Evolutionary conservation across 2,797 vertebrate genomes (phyloP).

Genomic region (Epinephelus coioides): DNA sequence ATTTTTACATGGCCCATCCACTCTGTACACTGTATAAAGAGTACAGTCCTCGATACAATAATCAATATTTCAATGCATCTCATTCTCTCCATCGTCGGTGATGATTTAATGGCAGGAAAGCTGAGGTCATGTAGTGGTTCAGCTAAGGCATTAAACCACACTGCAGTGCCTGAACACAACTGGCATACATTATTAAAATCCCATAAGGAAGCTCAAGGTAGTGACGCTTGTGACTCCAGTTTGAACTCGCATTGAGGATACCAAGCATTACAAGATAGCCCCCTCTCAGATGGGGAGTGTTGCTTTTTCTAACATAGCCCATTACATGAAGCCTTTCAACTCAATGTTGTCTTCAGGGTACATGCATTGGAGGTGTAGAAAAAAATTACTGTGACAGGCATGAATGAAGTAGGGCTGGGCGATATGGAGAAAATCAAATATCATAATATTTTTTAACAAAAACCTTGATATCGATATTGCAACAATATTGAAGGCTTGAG

Average conservation of each 20-base stretch:
- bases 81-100: slow-evolving; percentile 55
- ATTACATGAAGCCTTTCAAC: slow-evolving; percentile 65
- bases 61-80: slow-evolving; percentile 78
- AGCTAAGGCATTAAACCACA: slow-evolving; percentile 57
- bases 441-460: too few relatives aligned
- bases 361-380: slow-evolving; percentile 37
- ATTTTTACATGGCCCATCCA: slow-evolving; percentile 7
- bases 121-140: slow-evolving; percentile 68
- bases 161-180: slow-evolving; percentile 59
- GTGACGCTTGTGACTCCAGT: slow-evolving; percentile 67
- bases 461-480: too few relatives aligned
- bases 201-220: slow-evolving; percentile 54
- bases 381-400: slow-evolving; percentile 28
- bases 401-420: slow-evolving; percentile 31
- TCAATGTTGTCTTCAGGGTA: slow-evolving; percentile 51
- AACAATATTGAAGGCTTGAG: too few relatives aligned
- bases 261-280: slow-evolving; percentile 62
- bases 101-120: slow-evolving; percentile 69
- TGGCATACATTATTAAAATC: slow-evolving; percentile 80
- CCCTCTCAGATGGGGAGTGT: slow-evolving; percentile 23
- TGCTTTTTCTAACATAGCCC: slow-evolving; percentile 31
- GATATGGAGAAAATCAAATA: too few relatives aligned
- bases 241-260: slow-evolving; percentile 73
- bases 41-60: slow-evolving; percentile 34
- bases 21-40: slow-evolving; percentile 42